Conservation (phyloP, 1,140 invertebrate species). For the Panonychus citri region DNA sequence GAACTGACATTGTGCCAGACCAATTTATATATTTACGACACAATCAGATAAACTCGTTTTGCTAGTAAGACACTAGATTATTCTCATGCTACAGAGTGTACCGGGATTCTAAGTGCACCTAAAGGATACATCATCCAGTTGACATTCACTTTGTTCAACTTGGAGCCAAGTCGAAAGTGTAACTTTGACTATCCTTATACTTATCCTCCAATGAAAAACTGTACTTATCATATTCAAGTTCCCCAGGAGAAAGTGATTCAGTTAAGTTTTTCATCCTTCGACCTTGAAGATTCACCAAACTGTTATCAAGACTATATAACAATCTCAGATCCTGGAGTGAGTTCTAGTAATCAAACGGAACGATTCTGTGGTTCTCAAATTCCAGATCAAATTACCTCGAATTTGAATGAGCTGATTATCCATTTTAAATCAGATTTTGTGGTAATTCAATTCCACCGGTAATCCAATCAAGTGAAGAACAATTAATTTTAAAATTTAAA, state of each 20-base stretch:
- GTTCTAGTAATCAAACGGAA: neutral
- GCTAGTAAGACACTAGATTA: no score
- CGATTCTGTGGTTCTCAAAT: slow-evolving; percentile 1
- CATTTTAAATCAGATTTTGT: slow-evolving; percentile 47
- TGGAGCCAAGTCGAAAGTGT: slow-evolving; percentile 56
- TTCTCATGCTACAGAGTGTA: slow-evolving; percentile 29
- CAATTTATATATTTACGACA: no score
- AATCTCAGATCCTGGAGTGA: neutral
- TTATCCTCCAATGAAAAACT: no score
- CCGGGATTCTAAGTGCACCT: slow-evolving; percentile 51
- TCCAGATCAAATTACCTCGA: slow-evolving; percentile 24
- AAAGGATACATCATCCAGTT: slow-evolving; percentile 42
- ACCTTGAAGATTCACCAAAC: slow-evolving; percentile 34
- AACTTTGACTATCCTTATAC: slow-evolving; percentile 42
- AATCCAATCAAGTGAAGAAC: slow-evolving; percentile 37
- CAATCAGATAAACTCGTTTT: no score
- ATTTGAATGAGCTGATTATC: slow-evolving; percentile 34
- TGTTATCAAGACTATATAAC: slow-evolving; percentile 25
- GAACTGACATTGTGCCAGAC: no score
- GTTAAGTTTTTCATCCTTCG: slow-evolving; percentile 40
- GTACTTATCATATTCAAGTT: slow-evolving; percentile 47
- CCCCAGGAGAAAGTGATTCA: slow-evolving; percentile 33
- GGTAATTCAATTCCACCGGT: slow-evolving; percentile 38
- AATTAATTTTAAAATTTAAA: slow-evolving; percentile 39
- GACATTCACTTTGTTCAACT: slow-evolving; percentile 40